Percentiles rank a stretch among this genome's conserved stretches.
Conservation (phyloP, 2,888 invertebrate genomes). For the Nephrocerus scutellatus region DNA sequence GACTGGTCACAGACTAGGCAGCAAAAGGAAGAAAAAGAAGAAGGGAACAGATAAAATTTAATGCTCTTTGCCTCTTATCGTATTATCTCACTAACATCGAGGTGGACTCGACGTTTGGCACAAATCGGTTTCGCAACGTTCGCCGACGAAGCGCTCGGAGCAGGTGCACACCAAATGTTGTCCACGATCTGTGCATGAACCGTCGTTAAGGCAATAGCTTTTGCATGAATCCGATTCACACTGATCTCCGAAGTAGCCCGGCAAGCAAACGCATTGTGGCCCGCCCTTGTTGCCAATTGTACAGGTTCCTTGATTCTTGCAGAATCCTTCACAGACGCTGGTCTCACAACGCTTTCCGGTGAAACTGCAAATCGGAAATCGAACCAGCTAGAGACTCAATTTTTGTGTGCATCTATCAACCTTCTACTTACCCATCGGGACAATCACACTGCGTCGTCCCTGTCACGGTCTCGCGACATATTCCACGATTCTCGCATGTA, state of each 20-base stretch:
- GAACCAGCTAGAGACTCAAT: neutral
- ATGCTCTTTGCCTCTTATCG: neutral
- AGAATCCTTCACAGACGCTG: conserved; percentile 53
- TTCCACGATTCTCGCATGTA: conserved; percentile 57
- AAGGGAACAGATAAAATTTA: neutral
- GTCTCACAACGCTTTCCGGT: conserved; percentile 57
- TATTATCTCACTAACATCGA: conserved; percentile 27
- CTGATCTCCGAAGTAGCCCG: conserved; percentile 42
- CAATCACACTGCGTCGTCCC: conserved; percentile 52
- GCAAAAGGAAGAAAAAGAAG: conserved; percentile 3
- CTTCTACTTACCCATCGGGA: conserved; percentile 48
- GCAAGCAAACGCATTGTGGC: conserved; percentile 39
- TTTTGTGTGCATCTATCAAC: too few species aligned
- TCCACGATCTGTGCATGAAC: conserved; percentile 41
- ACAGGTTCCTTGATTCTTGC: conserved; percentile 52
- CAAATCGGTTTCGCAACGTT: conserved; percentile 53
- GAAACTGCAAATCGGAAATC: conserved; percentile 25
- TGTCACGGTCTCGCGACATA: conserved; percentile 49
- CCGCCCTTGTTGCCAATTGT: conserved; percentile 41
- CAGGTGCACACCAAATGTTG: conserved; percentile 39
- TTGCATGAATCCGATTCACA: conserved; percentile 54
- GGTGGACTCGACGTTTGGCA: conserved; percentile 48
- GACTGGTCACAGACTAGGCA: conserved; percentile 41
- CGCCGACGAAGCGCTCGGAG: conserved; percentile 39
- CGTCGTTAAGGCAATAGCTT: conserved; percentile 52